Evolutionary conservation across 2,888 invertebrate genomes (phyloP).

Genomic region (Trisateles emortualis): DNA sequence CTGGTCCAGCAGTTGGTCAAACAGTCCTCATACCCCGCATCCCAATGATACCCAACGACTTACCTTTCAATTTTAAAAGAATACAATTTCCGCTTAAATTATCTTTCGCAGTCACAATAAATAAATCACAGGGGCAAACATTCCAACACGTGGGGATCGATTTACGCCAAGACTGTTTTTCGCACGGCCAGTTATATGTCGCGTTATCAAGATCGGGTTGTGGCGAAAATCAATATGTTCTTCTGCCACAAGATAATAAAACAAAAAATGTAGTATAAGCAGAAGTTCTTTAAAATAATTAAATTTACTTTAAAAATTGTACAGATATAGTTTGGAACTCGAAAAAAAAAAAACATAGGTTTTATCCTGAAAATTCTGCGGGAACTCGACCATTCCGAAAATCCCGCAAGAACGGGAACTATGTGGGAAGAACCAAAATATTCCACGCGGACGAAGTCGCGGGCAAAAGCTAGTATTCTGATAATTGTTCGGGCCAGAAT

Average conservation of each 20-base stretch:
- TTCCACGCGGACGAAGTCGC: too few relatives aligned
- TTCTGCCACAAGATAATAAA: too few relatives aligned
- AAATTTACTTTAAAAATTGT: neutral
- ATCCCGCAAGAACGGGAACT: too few relatives aligned
- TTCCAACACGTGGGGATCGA: constrained; percentile 34
- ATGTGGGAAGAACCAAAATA: too few relatives aligned
- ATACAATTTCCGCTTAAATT: constrained; percentile 27
- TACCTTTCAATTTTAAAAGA: constrained; percentile 36
- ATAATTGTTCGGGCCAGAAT: constrained; percentile 4
- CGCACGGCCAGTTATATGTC: constrained; percentile 17
- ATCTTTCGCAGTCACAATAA: constrained; percentile 32
- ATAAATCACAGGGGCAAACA: constrained; percentile 37
- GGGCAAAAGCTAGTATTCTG: too few relatives aligned
- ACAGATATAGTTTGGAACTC: too few relatives aligned
- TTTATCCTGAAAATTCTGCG: too few relatives aligned
- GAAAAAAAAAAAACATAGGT: too few relatives aligned
- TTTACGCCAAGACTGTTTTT: constrained; percentile 32
- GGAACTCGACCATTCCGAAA: too few relatives aligned
- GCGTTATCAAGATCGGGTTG: constrained; percentile 23
- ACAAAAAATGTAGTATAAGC: constrained; percentile 16
- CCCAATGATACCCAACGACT: constrained; percentile 35
- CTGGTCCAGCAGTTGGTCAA: constrained; percentile 28
- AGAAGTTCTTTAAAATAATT: constrained; percentile 10
- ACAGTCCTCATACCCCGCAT: constrained; percentile 34
- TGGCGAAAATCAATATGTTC: too few relatives aligned